Percentiles rank a stretch among this genome's conserved stretches.
These are phyloP conservation scores for Enteromius paludinosus DNA, from an alignment of 2,797 vertebrate genomes.

Conservation along the genomic window DNA sequence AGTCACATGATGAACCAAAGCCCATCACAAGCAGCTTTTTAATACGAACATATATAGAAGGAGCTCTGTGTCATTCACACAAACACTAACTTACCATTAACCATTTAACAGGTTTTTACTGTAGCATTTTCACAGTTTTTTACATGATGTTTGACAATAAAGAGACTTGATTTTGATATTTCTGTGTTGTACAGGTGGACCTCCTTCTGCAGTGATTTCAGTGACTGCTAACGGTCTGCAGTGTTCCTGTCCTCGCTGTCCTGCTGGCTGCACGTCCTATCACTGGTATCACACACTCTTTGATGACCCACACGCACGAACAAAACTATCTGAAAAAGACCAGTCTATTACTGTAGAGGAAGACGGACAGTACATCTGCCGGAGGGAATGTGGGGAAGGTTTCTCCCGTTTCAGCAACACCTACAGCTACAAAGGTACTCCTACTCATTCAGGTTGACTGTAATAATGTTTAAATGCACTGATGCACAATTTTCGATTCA, in stretches of 20 bases:
- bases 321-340: rapidly evolving
- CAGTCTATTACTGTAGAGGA: rapidly evolving
- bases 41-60: no score
- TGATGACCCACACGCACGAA: background rate
- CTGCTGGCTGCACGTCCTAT: rapidly evolving
- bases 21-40: no score
- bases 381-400: background rate
- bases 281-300: conserved; percentile 10
- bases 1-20: no score
- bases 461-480: background rate
- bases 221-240: rapidly evolving
- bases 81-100: no score
- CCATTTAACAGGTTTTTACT: no score
- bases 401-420: conserved; percentile 43
- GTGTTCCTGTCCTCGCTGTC: conserved; percentile 27
- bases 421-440: background rate
- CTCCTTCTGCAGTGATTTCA: background rate
- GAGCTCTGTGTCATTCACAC: no score
- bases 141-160: no score
- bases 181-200: conserved; percentile 32
- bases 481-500: conserved; percentile 5
- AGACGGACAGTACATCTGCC: conserved; percentile 58
- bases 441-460: background rate
- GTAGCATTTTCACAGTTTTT: no score
- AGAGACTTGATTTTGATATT: background rate